phyloP scores from a whole-genome alignment of 2,113 vertebrate genomes.

The Xenus cinereus region DNA sequence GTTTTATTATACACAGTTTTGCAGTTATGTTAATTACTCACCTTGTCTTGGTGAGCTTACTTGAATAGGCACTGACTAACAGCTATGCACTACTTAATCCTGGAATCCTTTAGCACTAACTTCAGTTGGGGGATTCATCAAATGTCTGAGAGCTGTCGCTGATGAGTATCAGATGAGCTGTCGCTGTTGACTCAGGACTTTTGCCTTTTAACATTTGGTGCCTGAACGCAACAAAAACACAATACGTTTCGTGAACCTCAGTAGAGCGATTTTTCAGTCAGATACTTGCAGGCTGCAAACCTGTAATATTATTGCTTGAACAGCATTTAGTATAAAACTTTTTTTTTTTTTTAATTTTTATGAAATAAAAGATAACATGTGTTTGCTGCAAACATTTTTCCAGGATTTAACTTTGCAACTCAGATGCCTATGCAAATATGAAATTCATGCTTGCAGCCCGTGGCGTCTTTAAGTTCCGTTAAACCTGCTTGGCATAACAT shows the following conservation, averaged over 20 bases:
- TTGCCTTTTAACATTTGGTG: background rate
- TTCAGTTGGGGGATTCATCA: background rate
- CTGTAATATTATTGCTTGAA: background rate
- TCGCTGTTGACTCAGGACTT: background rate
- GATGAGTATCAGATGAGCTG: background rate
- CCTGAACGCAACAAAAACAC: background rate
- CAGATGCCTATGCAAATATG: background rate
- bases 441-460: background rate
- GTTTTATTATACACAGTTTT: background rate
- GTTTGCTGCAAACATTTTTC: background rate
- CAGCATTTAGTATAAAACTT: background rate
- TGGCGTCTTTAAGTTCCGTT: background rate
- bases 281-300: background rate
- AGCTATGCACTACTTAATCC: background rate
- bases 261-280: background rate
- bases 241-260: background rate
- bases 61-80: background rate
- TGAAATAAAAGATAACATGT: background rate
- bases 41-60: background rate
- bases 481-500: background rate
- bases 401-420: background rate
- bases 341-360: background rate
- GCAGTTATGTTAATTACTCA: background rate
- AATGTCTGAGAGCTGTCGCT: background rate
- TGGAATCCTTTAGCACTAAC: background rate